Evolutionary conservation across 2,113 vertebrate species (phyloP), one percentile per base, ranked within the genome.

Genomic region (Crotalus tigris): DNA sequence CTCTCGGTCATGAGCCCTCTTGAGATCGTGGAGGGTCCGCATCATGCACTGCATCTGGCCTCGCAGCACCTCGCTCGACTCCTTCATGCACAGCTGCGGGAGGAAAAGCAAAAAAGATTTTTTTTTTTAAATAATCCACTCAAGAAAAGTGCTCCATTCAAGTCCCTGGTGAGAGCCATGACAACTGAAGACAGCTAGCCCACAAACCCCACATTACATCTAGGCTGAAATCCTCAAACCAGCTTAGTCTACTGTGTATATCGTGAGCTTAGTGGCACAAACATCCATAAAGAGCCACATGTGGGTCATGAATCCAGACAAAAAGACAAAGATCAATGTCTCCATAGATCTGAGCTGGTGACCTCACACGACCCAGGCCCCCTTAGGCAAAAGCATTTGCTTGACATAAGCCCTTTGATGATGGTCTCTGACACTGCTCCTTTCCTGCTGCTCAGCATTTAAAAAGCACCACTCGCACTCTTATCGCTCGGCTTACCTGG

Each of bases 11-110:
- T 91, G 89, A 0, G 95, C 95, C 94, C 98, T 97, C 93, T 97
- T 98, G 33, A 98, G 85, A 90, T 97, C 98, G 23, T 98, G 98
- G 69, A 97, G 81, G 1, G 98, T 97, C 46, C 97, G 97, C 96
- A 98, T 97, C 96, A 98, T 97, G 94, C 97, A 97, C 88, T 97
- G 98, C 98, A 99, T 98, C 58, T 98, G 98, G 26, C 95, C 97
- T 91, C 95, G 94, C 49, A 97, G 95, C 54, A 98, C 97, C 90
- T 98, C 98, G 0, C 97, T 96, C 0, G 98, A 97, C 64, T 98
- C 98, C 92, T 98, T 97, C 92, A 98, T 95, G 97, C 98, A 98
- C 97, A 98, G 94, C 99, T 99, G 90, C 24, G 87, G 58, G 58
- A 64, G 54, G 95, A 95, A 85, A 89, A 92, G 96, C 59, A 93